A percentile compares a stretch with the other conserved stretches of the same genome.
Evolutionary conservation across 2,797 vertebrate species (phyloP).

Genomic region (Darevskia nairensis): DNA sequence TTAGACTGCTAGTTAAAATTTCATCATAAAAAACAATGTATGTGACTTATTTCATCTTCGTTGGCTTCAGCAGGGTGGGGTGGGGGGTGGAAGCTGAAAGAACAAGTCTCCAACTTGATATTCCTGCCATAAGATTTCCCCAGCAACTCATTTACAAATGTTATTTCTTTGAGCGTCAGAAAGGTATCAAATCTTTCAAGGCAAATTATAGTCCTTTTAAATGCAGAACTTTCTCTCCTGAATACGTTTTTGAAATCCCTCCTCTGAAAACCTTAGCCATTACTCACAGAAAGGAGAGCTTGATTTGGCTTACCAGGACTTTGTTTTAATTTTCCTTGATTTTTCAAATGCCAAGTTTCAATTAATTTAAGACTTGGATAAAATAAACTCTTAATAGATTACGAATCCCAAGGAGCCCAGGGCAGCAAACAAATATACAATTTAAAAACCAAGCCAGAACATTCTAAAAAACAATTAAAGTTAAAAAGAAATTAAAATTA

Average conservation of each 20-base stretch:
- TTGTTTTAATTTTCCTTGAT: background rate
- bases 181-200: background rate
- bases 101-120: background rate
- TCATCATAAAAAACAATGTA: background rate
- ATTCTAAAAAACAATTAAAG: background rate
- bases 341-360: background rate
- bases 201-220: background rate
- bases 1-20: constrained; percentile 2
- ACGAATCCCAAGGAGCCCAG: background rate
- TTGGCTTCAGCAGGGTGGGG: background rate
- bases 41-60: background rate
- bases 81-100: background rate
- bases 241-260: background rate
- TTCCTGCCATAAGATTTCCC: background rate
- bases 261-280: background rate
- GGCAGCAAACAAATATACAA: too few species aligned
- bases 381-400: background rate
- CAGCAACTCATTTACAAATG: background rate
- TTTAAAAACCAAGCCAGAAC: background rate
- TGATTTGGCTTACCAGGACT: background rate
- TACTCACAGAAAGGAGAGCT: background rate
- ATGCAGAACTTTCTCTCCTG: background rate
- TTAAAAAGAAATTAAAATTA: background rate
- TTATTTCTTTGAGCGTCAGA: background rate
- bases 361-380: background rate